Base-by-base conservation (phyloP, 2,888 invertebrate species). In the Drosophila hamatofila region DNA sequence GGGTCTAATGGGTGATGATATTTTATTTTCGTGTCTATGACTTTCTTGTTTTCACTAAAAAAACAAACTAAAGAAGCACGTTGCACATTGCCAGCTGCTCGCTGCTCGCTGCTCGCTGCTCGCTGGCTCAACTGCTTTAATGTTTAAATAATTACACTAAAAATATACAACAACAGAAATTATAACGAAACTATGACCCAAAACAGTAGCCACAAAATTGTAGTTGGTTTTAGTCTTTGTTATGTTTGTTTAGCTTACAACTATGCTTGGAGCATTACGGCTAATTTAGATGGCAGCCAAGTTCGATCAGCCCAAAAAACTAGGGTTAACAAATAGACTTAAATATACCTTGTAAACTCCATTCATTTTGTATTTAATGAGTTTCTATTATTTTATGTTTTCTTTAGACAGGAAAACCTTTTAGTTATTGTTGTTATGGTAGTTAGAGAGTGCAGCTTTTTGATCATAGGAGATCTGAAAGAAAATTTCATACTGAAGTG, bases 121-220 rank as follows among this genome's bases (percentile, higher is more conserved):
- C 52, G 65, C 67, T 30, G 11, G 9, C 30, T 68, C 63, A 65
- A 83, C 89, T 71, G 79, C 84, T 89, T 85, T 87, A 89, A 87
- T 87, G 90, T 72, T 88, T 80, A 88, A 87, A 89, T 87, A 87
- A 87, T 89, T 89, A 88, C 79, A 77, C 69, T 59, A 66, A 76
- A 83, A 78, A 79, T 69, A 3, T 77, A 81, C 66, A 61, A 51
- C 42, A 63, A 65, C 52, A 42, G 48, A 55, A 68, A 80, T 80
- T 80, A 80, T 75, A 86, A 75, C 61, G 56, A 83, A 76, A 74
- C 88, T 66, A 41, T 71, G 49, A 49, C 49, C 49, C 59, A 54
- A 25, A 25, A 63, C 52, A 62, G 46, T 46, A 65, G 56, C 72
- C 56, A 44, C 51, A 75, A 75, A 75, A 65, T 54, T 65, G 23